Percentiles rank a stretch among this genome's conserved stretches.
Conservation (phyloP, 2,888 invertebrate species). For the Machimus rusticus region DNA sequence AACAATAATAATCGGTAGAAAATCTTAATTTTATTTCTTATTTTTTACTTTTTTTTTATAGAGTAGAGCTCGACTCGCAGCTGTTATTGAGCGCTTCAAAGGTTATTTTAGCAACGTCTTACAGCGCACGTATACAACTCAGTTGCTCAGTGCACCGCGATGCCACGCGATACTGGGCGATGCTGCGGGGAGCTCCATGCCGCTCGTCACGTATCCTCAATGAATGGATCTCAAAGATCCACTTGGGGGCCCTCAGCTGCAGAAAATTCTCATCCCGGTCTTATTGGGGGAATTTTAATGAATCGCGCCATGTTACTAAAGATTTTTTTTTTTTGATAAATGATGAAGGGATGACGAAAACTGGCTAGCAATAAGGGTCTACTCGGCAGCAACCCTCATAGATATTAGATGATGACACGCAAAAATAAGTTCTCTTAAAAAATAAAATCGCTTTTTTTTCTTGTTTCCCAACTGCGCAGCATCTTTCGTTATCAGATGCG, state of each 20-base stretch:
- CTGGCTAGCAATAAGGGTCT: background rate
- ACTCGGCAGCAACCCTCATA: background rate
- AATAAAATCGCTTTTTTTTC: background rate
- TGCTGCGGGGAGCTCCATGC: background rate
- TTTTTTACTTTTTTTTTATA: background rate
- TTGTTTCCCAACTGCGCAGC: background rate
- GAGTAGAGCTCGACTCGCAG: background rate
- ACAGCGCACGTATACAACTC: background rate
- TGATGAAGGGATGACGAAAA: background rate
- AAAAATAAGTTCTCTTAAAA: background rate
- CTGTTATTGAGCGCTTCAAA: background rate
- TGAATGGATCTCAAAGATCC: background rate
- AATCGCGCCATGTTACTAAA: background rate
- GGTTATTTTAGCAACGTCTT: background rate
- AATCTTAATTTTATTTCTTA: background rate
- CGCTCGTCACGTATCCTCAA: background rate
- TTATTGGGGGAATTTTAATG: background rate
- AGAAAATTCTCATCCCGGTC: background rate
- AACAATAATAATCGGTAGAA: background rate
- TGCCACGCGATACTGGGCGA: background rate
- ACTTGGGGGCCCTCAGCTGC: background rate
- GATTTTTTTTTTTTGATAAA: background rate
- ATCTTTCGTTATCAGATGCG: background rate
- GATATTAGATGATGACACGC: background rate
- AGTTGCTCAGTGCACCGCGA: background rate